Evolutionary conservation across 92 coral and sea anemone species (phyloP).

Genomic region (Galaxea fascicularis): DNA sequence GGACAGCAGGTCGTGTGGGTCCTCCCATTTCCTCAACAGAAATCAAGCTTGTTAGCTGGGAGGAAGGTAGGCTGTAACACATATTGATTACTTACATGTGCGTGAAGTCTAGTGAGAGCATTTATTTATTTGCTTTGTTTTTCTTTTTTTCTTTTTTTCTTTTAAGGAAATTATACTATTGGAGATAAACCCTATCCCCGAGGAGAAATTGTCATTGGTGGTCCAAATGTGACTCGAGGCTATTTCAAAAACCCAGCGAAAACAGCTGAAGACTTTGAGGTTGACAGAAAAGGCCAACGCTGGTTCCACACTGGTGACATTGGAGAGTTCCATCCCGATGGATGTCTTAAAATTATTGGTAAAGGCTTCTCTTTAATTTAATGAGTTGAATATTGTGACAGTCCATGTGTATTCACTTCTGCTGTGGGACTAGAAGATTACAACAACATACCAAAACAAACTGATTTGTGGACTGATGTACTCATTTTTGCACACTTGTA

Average conservation of each 20-base stretch:
- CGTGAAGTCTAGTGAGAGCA: neutral
- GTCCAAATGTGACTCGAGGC: slow-evolving; percentile 82
- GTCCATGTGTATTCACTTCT: no score
- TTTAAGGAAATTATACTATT: slow-evolving; percentile 87
- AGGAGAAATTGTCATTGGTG: slow-evolving; percentile 96
- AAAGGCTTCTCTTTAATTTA: neutral
- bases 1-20: slow-evolving; percentile 96
- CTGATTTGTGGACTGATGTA: no score
- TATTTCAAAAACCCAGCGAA: slow-evolving; percentile 93
- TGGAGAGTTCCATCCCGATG: slow-evolving; percentile 94
- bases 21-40: slow-evolving; percentile 91
- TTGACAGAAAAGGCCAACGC: slow-evolving; percentile 94
- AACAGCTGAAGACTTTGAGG: slow-evolving; percentile 88
- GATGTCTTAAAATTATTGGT: slow-evolving; percentile 95
- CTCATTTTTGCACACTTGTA: no score
- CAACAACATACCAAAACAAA: no score
- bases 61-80: slow-evolving; percentile 76
- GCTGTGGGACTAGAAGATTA: no score
- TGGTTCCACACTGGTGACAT: slow-evolving; percentile 99
- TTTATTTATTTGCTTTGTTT: neutral
- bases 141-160: neutral
- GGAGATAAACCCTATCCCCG: slow-evolving; percentile 93
- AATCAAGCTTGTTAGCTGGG: slow-evolving; percentile 96
- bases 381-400: no score
- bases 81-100: neutral